A percentile compares a stretch with the other conserved stretches of the same genome.
phyloP scores from a whole-genome alignment of 2,113 vertebrate genomes.

The Entelurus aequoreus region DNA sequence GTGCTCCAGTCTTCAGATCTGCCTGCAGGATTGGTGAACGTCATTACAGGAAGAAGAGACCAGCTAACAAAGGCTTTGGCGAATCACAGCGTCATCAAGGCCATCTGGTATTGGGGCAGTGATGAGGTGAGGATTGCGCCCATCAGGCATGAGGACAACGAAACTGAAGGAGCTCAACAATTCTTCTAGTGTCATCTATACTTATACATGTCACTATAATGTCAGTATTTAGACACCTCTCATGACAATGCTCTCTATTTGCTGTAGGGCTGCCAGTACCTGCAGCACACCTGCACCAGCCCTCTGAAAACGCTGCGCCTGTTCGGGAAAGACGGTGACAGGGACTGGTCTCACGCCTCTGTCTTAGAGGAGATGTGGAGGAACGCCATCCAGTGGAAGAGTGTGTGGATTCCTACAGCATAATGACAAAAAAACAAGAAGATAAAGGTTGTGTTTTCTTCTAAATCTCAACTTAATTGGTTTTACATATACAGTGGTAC shows the following conservation, averaged over 20 bases:
- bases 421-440: conserved; percentile 35
- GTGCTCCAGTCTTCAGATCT: conserved; percentile 75
- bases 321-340: conserved; percentile 47
- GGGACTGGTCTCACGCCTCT: conserved; percentile 48
- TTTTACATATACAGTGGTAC: background rate
- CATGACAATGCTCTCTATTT: background rate
- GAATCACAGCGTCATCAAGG: conserved; percentile 83
- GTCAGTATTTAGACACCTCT: no score
- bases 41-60: conserved; percentile 77
- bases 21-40: conserved; percentile 79
- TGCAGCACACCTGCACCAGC: conserved; percentile 77
- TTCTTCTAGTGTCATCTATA: no score
- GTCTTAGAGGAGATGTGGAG: conserved; percentile 73
- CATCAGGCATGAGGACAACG: background rate
- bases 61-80: conserved; percentile 80
- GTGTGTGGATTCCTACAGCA: conserved; percentile 83
- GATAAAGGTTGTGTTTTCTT: background rate
- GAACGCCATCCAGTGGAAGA: conserved; percentile 79
- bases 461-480: background rate
- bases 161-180: no score
- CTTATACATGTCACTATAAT: background rate
- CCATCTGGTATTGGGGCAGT: conserved; percentile 87
- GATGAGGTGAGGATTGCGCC: conserved; percentile 65
- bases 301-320: conserved; percentile 80
- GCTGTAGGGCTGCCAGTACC: conserved; percentile 79